phyloP scores from a whole-genome alignment of 2,797 vertebrate genomes.

The Microctenopoma lineatum region DNA sequence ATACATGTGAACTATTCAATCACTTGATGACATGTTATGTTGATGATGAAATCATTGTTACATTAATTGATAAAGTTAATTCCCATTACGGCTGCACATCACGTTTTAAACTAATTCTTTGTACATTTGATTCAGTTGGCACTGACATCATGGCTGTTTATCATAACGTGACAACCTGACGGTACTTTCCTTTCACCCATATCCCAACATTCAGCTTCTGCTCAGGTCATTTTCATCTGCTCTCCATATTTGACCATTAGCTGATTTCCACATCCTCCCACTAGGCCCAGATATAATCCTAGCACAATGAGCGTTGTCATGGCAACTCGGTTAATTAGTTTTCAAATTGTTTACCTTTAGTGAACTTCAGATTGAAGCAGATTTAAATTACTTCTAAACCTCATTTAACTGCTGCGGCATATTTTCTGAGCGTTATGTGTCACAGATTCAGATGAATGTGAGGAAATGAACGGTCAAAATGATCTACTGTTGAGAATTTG shows the following conservation, averaged over 20 bases:
- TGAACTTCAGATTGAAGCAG: background rate
- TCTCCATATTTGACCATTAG: background rate
- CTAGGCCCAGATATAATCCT: background rate
- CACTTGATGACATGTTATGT: slow-evolving; percentile 57
- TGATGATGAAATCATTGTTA: slow-evolving; percentile 42
- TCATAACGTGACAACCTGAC: background rate
- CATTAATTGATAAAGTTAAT: slow-evolving; percentile 19
- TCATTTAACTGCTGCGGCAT: background rate
- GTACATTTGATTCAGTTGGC: background rate
- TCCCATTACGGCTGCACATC: slow-evolving; percentile 7
- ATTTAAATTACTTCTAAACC: background rate
- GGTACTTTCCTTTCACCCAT: background rate
- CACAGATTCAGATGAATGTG: too few relatives aligned
- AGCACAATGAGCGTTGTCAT: background rate
- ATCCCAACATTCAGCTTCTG: background rate
- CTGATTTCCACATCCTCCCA: background rate
- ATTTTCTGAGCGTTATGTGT: background rate
- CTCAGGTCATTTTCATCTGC: slow-evolving; percentile 5
- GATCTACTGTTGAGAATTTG: too few relatives aligned
- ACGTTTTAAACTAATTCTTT: background rate
- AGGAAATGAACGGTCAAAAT: too few relatives aligned
- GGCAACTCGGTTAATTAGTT: too few relatives aligned
- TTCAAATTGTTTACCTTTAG: too few relatives aligned
- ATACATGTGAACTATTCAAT: slow-evolving; percentile 57
- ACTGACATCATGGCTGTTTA: slow-evolving; percentile 7